A percentile compares a stretch with the other conserved stretches of the same genome.
phyloP scores from a whole-genome alignment of 2,113 vertebrate genomes.

The Rhinopomastus cyanomelas region DNA sequence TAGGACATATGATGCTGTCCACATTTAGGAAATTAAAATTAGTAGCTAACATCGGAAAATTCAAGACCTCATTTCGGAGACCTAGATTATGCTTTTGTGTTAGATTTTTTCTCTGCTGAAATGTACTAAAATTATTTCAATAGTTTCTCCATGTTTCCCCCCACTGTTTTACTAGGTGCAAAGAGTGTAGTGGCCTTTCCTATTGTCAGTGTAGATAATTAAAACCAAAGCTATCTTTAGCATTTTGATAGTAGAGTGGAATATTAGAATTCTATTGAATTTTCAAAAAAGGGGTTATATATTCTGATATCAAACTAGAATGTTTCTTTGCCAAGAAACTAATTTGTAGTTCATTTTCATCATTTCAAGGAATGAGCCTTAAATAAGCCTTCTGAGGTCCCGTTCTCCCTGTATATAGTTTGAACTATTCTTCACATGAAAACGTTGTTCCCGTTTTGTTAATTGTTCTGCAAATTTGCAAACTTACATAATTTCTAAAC shows the following conservation, averaged over 20 bases:
- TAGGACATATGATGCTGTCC: background rate
- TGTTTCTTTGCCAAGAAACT: background rate
- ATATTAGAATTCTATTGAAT: conserved; percentile 9
- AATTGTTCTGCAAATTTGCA: background rate
- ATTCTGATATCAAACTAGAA: background rate
- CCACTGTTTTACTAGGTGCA: background rate
- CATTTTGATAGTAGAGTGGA: background rate
- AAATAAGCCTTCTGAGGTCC: background rate
- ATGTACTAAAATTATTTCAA: background rate
- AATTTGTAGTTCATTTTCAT: background rate
- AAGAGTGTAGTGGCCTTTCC: background rate
- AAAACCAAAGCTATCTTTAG: background rate
- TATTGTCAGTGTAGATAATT: background rate
- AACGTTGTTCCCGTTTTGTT: background rate
- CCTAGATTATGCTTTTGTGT: background rate
- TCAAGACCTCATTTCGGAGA: background rate
- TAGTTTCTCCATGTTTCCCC: background rate
- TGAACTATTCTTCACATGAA: background rate
- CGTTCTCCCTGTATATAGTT: background rate
- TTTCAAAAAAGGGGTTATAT: background rate
- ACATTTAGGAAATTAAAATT: conserved; percentile 22
- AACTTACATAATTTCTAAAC: background rate
- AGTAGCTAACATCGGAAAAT: background rate
- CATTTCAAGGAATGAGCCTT: background rate
- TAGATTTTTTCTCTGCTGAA: background rate